These are phyloP conservation scores for Pecten maximus DNA, from an alignment of 2,888 invertebrate species.

Conservation along the genomic window DNA sequence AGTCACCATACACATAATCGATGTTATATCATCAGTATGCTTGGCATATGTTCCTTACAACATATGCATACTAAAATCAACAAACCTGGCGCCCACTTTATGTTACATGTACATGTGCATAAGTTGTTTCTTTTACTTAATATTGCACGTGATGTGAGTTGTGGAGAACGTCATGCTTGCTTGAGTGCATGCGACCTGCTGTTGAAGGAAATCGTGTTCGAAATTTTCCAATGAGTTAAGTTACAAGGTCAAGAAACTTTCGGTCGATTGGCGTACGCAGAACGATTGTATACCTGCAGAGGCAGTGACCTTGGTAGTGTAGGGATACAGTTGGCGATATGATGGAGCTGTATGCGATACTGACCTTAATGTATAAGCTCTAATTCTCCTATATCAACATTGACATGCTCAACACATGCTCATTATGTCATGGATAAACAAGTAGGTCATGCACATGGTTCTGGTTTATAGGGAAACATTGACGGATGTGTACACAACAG, in stretches of 20 bases:
- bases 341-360: not conserved
- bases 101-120: not conserved
- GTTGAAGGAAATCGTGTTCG: not conserved
- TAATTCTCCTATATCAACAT: not conserved
- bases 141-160: not conserved
- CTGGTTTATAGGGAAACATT: not conserved
- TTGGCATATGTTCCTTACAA: not conserved
- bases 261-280: not conserved
- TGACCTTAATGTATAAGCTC: not conserved
- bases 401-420: not conserved
- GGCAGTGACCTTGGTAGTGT: not conserved
- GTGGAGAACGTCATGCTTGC: not conserved
- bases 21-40: not conserved
- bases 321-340: not conserved
- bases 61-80: not conserved
- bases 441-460: not conserved
- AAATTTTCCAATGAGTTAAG: constrained; percentile 6
- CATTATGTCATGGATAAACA: not conserved
- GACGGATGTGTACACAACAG: not conserved
- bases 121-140: not conserved
- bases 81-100: not conserved
- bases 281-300: not conserved
- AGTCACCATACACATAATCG: not conserved
- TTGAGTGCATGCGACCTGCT: not conserved
- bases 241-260: not conserved